Evolutionary conservation across 2,888 invertebrate genomes (phyloP), one percentile per base, ranked within the genome.

Genomic region (Ochropleura leucogaster): DNA sequence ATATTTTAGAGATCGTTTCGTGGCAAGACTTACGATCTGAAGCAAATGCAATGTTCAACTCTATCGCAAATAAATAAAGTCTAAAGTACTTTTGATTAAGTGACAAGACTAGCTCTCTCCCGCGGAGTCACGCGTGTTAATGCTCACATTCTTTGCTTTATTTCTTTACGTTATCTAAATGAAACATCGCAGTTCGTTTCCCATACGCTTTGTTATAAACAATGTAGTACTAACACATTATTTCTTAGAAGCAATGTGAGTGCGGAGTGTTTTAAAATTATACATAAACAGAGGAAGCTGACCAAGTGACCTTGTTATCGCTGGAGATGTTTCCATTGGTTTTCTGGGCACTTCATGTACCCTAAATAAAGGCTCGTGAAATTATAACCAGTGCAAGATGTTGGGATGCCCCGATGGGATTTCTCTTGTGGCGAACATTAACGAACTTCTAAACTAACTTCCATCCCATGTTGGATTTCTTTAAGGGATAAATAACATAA

Each of bases 111-210:
- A 60, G 71, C 76, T 77, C 84, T 80, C 76, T 75, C 59, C 63
- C 59, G 65, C 63, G 70, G 79, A 70, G 66, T 46, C 49, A 62
- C 68, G 71, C 71, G 85, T 76, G 68, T 71, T 79, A 59, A 66
- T 72, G 67, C 70, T 72, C 65, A 71, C 80, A 83, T 81, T 86
- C 74, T 79, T 79, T 68, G 72, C 57, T 83, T 68, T 69, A 74
- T 64, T 74, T 79, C 75, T 82, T 70, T 67, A 67, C 40, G 71
- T 85, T 80, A 87, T 86, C 84, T 77, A 86, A 83, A 87, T 83
- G 72, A 74, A 72, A 55, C 75, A 87, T 85, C 86, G 78, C 20
- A n/a, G 44, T 74, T 62, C 62, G 69, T 71, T 74, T 82, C 85
- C 51, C 78, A 85, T 64, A 67, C 68, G 55, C 70, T 72, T 62